These are phyloP conservation scores for Nanorana parkeri DNA, from an alignment of 2,113 vertebrate species.

Conservation along the genomic window DNA sequence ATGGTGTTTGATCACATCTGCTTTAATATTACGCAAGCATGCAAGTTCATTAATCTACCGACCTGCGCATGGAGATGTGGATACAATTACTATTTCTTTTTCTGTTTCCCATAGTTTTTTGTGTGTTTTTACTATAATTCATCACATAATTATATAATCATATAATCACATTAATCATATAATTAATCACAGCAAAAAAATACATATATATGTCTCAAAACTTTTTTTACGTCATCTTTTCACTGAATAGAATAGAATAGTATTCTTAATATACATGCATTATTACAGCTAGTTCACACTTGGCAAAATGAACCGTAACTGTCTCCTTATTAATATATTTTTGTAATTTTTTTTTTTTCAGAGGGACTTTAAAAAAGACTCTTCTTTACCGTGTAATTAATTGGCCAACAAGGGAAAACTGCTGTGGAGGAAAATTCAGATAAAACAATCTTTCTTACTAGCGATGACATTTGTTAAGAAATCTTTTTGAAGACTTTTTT, in stretches of 20 bases:
- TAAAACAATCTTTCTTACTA: conserved; percentile 74
- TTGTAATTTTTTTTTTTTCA: background rate
- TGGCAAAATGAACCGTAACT: conserved; percentile 66
- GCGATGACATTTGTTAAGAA: conserved; percentile 75
- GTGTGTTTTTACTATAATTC: conserved; percentile 11
- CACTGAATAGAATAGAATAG: background rate
- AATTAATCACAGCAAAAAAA: too few relatives aligned
- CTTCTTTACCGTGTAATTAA: conserved; percentile 79
- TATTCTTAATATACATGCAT: conserved; percentile 56
- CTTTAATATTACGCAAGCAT: background rate
- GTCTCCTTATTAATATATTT: conserved; percentile 52
- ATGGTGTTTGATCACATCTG: background rate
- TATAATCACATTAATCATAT: too few relatives aligned
- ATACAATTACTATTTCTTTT: background rate
- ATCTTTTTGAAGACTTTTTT: conserved; percentile 73
- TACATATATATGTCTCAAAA: background rate
- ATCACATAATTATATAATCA: too few relatives aligned
- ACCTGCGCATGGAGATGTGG: background rate
- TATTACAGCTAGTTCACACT: conserved; percentile 57
- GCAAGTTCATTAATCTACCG: background rate
- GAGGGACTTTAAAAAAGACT: conserved; percentile 67
- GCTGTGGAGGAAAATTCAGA: conserved; percentile 78
- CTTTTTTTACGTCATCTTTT: background rate
- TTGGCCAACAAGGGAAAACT: conserved; percentile 91
- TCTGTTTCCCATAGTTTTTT: background rate